A percentile compares a stretch with the other conserved stretches of the same genome.
Evolutionary conservation across 1,140 invertebrate species (phyloP).

Genomic region (Drosophila simulans): DNA sequence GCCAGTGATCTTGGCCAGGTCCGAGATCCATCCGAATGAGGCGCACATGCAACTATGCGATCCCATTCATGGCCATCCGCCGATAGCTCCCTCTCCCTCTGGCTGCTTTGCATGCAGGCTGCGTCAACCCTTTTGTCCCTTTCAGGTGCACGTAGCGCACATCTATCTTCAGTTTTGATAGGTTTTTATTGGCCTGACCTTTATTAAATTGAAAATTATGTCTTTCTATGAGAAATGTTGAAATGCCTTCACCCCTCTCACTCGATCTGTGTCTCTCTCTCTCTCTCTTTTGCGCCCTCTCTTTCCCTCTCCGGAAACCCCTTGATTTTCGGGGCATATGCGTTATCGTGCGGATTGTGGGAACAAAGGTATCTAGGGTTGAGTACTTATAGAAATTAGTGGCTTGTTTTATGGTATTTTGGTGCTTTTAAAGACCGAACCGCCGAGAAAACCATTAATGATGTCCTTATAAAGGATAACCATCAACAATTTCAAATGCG

Average conservation of each 20-base stretch:
- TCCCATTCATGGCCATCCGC: slow-evolving; percentile 54
- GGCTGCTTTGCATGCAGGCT: slow-evolving; percentile 5
- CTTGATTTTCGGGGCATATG: slow-evolving; percentile 16
- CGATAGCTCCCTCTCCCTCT: neutral
- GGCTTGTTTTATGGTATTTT: no score
- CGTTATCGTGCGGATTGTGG: neutral
- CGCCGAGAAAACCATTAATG: neutral
- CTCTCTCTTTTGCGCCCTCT: neutral
- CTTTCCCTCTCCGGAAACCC: neutral
- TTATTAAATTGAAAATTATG: slow-evolving; percentile 82
- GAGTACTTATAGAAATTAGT: neutral
- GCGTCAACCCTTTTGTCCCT: slow-evolving; percentile 54
- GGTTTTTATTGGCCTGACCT: slow-evolving; percentile 75
- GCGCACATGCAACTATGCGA: slow-evolving; percentile 69
- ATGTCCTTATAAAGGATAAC: neutral
- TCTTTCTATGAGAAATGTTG: slow-evolving; percentile 82
- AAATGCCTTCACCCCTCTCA: slow-evolving; percentile 19
- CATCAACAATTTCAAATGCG: no score
- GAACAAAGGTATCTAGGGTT: neutral
- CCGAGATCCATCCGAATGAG: slow-evolving; percentile 9
- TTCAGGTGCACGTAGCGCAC: slow-evolving; percentile 72
- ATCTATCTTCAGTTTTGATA: slow-evolving; percentile 78
- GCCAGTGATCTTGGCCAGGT: slow-evolving; percentile 1
- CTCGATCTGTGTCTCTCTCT: no score
- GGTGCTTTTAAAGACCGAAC: neutral